Base-by-base conservation (phyloP, 2,888 invertebrate species). In the Thymelicus sylvestris region DNA sequence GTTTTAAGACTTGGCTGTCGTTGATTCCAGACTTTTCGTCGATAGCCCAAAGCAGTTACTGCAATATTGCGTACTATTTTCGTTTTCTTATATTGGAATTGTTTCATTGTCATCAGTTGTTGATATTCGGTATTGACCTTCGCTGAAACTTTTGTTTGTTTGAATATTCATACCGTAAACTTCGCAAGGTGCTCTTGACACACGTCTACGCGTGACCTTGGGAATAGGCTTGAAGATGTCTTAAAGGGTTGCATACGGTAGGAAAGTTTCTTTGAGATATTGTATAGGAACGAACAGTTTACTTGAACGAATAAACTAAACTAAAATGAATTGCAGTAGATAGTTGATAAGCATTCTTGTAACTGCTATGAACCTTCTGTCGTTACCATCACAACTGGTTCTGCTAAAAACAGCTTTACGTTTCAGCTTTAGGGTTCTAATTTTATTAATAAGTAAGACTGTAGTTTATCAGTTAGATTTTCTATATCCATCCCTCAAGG, bases 131-230 rank as follows among this genome's bases (percentile, higher is more conserved):
- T 63, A 38, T 62, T 68, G 55, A 68, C 55, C 55, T 68, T 61
- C 44, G 4, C 8, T 52, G 44, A 38, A 44, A 31, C 47, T 57
- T 31, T 55, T 41, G 19, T 61, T 24, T 44, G 6, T 24, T 57
- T 63, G 47, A 63, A 63, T 68, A 63, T 63, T 68, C 44, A 68
- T 63, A 13, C 7, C 19, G 38, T 68, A 55, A 62, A 57, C 47
- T 68, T 52, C 19, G 61, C 38, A 12, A 63, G 55, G 31, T 44
- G 55, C 38, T 19, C 61, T 67, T 67, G 44, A 44, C 52, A 55
- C 61, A 31, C 47, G 47, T 13, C 31, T 57, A 47, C 19, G 38
- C 13, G 10, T 68, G 62, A 67, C 50, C 61, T 61, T 57, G 31
- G 57, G 13, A 57, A 52, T 52, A 52, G 50, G 10, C 19, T 52